Conservation (phyloP, 1,140 invertebrate species). For the Anastrepha ludens region DNA sequence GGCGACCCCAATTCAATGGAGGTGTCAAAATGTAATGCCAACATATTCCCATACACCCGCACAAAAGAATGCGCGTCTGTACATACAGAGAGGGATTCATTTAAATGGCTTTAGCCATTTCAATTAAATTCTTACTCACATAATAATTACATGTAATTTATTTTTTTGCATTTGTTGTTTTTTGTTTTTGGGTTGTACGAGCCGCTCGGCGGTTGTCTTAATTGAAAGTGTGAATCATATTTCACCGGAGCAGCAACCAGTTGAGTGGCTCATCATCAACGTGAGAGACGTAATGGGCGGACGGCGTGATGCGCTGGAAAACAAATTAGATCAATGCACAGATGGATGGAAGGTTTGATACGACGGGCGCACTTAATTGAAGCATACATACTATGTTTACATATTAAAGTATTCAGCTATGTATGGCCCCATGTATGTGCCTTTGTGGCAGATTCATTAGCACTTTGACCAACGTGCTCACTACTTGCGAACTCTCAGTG, state of each 20-base stretch:
- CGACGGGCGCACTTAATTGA: no score
- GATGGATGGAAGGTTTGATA: constrained; percentile 6
- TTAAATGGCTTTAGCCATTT: constrained; percentile 52
- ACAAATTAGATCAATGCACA: constrained; percentile 40
- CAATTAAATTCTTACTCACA: constrained; percentile 51
- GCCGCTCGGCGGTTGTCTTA: not conserved
- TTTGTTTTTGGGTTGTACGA: not conserved
- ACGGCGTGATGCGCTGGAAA: not conserved
- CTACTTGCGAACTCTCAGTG: not conserved
- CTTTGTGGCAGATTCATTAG: not conserved
- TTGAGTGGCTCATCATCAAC: constrained; percentile 5
- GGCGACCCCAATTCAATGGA: constrained; percentile 38
- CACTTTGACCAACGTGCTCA: not conserved
- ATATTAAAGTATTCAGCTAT: not conserved
- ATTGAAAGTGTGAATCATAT: constrained; percentile 53
- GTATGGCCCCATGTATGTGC: not conserved
- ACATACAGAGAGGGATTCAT: not conserved
- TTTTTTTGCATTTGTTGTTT: not conserved
- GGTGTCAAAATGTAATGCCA: constrained; percentile 21
- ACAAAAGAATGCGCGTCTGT: not conserved
- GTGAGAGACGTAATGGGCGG: not conserved
- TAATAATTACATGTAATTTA: constrained; percentile 51
- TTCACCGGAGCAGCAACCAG: not conserved
- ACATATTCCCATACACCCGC: not conserved
- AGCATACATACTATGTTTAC: not conserved